These are phyloP conservation scores for Tetragnatha montana DNA, from an alignment of 2,888 invertebrate genomes.

Conservation along the genomic window DNA sequence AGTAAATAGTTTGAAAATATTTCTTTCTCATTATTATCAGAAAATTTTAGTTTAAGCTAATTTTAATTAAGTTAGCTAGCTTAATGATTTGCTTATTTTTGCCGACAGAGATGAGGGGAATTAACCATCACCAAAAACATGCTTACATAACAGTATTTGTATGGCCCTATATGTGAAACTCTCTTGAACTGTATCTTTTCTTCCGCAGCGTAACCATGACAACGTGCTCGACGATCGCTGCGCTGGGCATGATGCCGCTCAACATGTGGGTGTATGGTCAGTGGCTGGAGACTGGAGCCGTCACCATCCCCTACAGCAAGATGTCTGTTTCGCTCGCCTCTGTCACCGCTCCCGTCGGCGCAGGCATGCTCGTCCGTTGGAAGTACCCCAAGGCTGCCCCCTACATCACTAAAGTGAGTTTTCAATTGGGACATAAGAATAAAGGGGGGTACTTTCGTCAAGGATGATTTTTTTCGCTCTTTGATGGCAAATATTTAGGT, in stretches of 20 bases:
- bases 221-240: slow-evolving; percentile 74
- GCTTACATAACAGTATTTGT: not conserved
- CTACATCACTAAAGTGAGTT: slow-evolving; percentile 74
- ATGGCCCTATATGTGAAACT: not conserved
- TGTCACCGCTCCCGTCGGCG: slow-evolving; percentile 74
- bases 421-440: not conserved
- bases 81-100: too few relatives aligned
- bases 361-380: slow-evolving; percentile 74
- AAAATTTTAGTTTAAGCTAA: too few relatives aligned
- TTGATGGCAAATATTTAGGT: too few relatives aligned
- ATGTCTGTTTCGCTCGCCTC: slow-evolving; percentile 74
- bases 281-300: slow-evolving; percentile 73
- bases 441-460: too few relatives aligned
- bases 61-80: too few relatives aligned
- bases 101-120: too few relatives aligned
- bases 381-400: slow-evolving; percentile 74
- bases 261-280: slow-evolving; percentile 75
- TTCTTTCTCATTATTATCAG: too few relatives aligned
- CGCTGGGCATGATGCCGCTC: slow-evolving; percentile 75
- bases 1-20: too few relatives aligned
- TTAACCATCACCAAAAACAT: too few relatives aligned
- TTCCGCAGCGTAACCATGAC: slow-evolving; percentile 75
- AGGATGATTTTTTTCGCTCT: too few relatives aligned
- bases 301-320: slow-evolving; percentile 74
- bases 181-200: not conserved